These are phyloP conservation scores for Muntiacus muntjak DNA, from an alignment of 2,113 vertebrate species.

Conservation along the genomic window DNA sequence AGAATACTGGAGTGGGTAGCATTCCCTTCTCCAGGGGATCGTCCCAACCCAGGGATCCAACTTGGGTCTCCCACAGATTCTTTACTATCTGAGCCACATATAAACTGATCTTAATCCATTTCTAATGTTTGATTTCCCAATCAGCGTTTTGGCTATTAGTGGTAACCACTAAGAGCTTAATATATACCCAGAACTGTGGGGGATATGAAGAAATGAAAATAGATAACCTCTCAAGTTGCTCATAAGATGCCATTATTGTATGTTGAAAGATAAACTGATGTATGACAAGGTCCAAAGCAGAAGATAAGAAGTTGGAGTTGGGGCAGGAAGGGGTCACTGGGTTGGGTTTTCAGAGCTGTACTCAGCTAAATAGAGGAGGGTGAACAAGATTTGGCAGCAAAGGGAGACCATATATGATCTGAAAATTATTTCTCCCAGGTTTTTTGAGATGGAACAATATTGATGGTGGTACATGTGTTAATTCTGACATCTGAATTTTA, in stretches of 20 bases:
- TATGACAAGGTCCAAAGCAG: not conserved
- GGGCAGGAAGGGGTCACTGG: not conserved
- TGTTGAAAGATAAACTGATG: not conserved
- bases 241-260: not conserved
- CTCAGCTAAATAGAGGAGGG: not conserved
- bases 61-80: not conserved
- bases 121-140: not conserved
- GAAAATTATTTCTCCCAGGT: not conserved
- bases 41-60: not conserved
- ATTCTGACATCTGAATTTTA: conserved; percentile 11
- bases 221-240: not conserved
- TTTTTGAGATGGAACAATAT: not conserved
- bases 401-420: not conserved
- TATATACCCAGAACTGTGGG: not conserved
- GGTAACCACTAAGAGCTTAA: not conserved
- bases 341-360: not conserved
- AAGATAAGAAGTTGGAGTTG: not conserved
- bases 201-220: not conserved
- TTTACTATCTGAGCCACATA: not conserved
- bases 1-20: not conserved
- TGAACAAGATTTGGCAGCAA: not conserved
- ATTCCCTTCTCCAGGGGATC: not conserved
- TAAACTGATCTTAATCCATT: not conserved
- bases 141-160: not conserved
- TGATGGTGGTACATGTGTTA: not conserved